Percentiles rank a stretch among this genome's conserved stretches.
Conservation (phyloP, 2,888 invertebrate genomes). For the Zonitis immaculata region DNA sequence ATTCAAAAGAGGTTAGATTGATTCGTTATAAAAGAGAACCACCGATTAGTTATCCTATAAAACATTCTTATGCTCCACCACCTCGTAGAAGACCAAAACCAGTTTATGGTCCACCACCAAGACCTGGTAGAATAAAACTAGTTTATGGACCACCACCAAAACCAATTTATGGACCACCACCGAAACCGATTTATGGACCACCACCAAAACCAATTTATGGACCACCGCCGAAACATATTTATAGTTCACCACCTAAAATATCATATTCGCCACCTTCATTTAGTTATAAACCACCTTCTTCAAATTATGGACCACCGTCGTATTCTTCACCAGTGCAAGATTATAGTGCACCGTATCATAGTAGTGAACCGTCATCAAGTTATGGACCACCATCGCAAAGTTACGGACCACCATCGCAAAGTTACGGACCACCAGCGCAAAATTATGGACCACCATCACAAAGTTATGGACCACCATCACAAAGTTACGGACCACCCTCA, state of each 20-base stretch:
- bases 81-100: slow-evolving; percentile 25
- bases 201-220: slow-evolving; percentile 26
- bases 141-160: slow-evolving; percentile 33
- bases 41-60: slow-evolving; percentile 17
- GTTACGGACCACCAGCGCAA: slow-evolving; percentile 16
- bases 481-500: slow-evolving; percentile 26
- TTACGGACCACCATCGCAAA: slow-evolving; percentile 10
- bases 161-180: slow-evolving; percentile 20
- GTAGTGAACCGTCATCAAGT: slow-evolving; percentile 11
- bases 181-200: slow-evolving; percentile 22
- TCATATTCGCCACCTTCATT: slow-evolving; percentile 21
- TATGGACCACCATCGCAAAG: slow-evolving; percentile 15
- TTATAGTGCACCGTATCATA: slow-evolving; percentile 14
- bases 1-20: not conserved
- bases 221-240: slow-evolving; percentile 20
- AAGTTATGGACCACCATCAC: slow-evolving; percentile 23
- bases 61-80: slow-evolving; percentile 19
- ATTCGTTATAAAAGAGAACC: slow-evolving; percentile 26
- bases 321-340: not conserved
- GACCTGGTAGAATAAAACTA: slow-evolving; percentile 21
- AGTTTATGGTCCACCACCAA: slow-evolving; percentile 18
- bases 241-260: slow-evolving; percentile 23
- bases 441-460: slow-evolving; percentile 21
- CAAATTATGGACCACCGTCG: slow-evolving; percentile 21
- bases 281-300: slow-evolving; percentile 21